These are phyloP conservation scores for Macropus fuliginosus DNA, from an alignment of 2,797 vertebrate species.

Conservation along the genomic window DNA sequence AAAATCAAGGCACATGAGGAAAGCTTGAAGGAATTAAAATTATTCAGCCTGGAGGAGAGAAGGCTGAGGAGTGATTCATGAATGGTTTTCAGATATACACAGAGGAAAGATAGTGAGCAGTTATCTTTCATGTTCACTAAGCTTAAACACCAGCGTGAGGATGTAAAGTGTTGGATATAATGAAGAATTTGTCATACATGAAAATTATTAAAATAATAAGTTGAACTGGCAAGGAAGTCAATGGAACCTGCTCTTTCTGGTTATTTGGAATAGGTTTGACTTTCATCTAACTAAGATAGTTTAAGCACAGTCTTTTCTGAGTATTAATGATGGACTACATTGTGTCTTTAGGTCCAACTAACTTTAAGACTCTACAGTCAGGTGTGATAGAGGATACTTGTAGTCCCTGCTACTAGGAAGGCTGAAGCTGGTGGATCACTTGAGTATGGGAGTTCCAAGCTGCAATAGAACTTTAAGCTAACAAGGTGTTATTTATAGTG, in stretches of 20 bases:
- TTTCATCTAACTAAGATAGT: not conserved
- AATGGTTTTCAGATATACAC: not conserved
- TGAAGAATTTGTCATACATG: not conserved
- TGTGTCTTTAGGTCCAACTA: not conserved
- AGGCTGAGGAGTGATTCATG: not conserved
- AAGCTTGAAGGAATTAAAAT: slow-evolving; percentile 1
- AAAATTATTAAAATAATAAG: not conserved
- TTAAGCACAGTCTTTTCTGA: not conserved
- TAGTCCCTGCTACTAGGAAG: not conserved
- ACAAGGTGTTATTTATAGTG: not conserved
- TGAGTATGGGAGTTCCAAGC: not conserved
- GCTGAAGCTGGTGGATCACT: not conserved
- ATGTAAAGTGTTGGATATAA: not conserved
- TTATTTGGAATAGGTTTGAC: not conserved
- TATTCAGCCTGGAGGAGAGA: not conserved
- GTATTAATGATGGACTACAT: not conserved
- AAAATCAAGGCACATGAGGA: not conserved
- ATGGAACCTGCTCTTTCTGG: not conserved
- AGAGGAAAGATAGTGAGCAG: not conserved
- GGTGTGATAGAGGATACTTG: not conserved
- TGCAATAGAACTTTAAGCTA: not conserved
- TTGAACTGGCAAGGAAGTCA: not conserved
- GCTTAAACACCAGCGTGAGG: not conserved
- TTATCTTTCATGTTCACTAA: slow-evolving; percentile 13
- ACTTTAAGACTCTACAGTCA: not conserved